These are phyloP conservation scores for Dichetophora obliterata DNA, from an alignment of 2,888 invertebrate species.

Conservation along the genomic window DNA sequence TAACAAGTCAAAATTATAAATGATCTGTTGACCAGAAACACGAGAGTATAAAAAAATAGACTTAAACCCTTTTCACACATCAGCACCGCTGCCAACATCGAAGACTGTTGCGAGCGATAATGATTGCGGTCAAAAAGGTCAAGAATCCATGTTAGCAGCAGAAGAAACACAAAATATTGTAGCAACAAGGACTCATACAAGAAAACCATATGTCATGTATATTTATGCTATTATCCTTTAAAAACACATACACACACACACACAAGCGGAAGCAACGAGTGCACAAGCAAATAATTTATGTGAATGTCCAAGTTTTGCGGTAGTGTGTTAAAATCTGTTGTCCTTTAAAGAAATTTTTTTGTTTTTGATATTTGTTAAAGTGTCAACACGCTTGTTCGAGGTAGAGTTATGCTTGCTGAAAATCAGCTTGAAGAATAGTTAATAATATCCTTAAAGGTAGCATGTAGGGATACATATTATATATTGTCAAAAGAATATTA, in stretches of 20 bases:
- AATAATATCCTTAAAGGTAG: background rate
- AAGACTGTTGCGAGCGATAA: constrained; percentile 28
- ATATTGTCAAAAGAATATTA: too few relatives aligned
- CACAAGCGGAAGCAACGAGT: background rate
- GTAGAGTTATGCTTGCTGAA: background rate
- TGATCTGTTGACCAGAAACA: background rate
- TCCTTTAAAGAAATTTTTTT: constrained; percentile 1
- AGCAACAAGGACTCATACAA: background rate
- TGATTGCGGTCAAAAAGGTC: constrained; percentile 37
- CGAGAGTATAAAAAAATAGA: background rate
- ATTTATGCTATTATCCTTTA: background rate
- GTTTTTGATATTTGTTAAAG: constrained; percentile 16
- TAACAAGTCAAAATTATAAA: background rate
- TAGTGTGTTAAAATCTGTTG: constrained; percentile 21
- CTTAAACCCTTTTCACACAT: constrained; percentile 14
- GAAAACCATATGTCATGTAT: constrained; percentile 25
- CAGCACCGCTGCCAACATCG: background rate
- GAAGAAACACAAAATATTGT: background rate
- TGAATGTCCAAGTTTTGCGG: constrained; percentile 23
- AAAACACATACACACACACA: background rate
- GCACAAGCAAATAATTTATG: constrained; percentile 19
- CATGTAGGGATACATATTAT: too few relatives aligned
- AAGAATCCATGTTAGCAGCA: constrained; percentile 14
- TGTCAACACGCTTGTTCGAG: constrained; percentile 18
- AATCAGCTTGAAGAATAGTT: background rate